phyloP scores from a whole-genome alignment of 2,113 vertebrate species.

The Hiodon tergisus region DNA sequence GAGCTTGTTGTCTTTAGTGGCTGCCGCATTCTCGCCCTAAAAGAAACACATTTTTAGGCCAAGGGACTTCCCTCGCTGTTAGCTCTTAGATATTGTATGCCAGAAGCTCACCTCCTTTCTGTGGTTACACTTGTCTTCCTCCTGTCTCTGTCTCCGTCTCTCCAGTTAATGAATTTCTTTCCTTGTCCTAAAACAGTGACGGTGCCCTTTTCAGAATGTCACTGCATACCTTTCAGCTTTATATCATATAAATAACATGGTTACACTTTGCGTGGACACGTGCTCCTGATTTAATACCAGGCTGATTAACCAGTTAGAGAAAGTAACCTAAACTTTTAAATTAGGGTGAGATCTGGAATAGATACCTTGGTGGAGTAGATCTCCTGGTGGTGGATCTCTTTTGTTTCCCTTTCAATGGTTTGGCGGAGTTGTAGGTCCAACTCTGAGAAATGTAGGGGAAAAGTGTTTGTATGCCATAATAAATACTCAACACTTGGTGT shows the following conservation, averaged over 20 bases:
- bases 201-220: too few relatives aligned
- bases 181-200: conserved; percentile 49
- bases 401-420: conserved; percentile 38
- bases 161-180: conserved; percentile 52
- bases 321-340: background rate
- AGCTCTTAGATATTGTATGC: background rate
- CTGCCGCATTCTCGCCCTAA: conserved; percentile 53
- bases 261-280: too few relatives aligned
- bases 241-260: too few relatives aligned
- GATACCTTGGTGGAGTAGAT: conserved; percentile 45
- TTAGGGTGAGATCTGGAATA: background rate
- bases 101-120: conserved; percentile 45
- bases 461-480: background rate
- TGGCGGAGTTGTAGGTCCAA: conserved; percentile 48
- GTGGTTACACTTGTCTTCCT: conserved; percentile 45
- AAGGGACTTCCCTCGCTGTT: background rate
- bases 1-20: conserved; percentile 49
- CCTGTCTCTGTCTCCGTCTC: conserved; percentile 42
- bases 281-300: too few relatives aligned
- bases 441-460: conserved; percentile 37
- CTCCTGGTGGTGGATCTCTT: conserved; percentile 36
- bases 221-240: too few relatives aligned
- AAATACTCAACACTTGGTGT: background rate
- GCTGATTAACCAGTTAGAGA: too few relatives aligned
- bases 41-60: background rate